These are phyloP conservation scores for Sebastiscus albofasciatus DNA, from an alignment of 2,797 vertebrate species.

Conservation along the genomic window DNA sequence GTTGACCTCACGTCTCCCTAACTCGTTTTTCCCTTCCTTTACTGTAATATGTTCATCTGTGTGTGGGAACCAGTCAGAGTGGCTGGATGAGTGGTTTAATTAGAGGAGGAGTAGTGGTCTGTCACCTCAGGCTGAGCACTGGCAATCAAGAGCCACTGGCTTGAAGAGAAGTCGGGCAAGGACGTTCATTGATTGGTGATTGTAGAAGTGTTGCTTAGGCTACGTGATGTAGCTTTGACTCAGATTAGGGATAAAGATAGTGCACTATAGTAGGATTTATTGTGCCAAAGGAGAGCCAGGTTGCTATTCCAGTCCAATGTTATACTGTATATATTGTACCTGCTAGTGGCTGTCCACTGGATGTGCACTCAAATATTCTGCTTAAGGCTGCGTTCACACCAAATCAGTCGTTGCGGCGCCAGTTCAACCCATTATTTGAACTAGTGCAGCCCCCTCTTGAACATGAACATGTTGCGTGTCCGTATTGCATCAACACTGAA, in stretches of 20 bases:
- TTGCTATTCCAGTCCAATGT: not conserved
- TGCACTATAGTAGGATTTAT: constrained; percentile 11
- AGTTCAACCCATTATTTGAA: not conserved
- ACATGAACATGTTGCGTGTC: no score
- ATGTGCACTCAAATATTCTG: not conserved
- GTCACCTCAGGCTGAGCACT: constrained; percentile 61
- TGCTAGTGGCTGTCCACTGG: not conserved
- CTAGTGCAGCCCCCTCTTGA: not conserved
- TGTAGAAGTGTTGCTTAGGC: constrained; percentile 51
- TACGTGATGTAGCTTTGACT: constrained; percentile 42
- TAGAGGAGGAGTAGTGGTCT: constrained; percentile 57
- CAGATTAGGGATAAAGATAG: constrained; percentile 50
- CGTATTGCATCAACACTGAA: no score
- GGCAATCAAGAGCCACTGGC: constrained; percentile 58
- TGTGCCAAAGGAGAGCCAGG: not conserved
- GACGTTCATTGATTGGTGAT: constrained; percentile 61
- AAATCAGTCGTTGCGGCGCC: not conserved
- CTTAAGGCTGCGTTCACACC: not conserved
- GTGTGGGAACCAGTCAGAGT: constrained; percentile 65
- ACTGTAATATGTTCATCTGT: constrained; percentile 17
- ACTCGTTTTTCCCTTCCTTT: constrained; percentile 4
- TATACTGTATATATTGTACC: not conserved
- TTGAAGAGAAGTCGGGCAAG: constrained; percentile 59
- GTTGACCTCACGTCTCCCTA: constrained; percentile 33
- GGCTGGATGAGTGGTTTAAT: constrained; percentile 69